Evolutionary conservation across 2,797 vertebrate genomes (phyloP), one percentile per base, ranked within the genome.

Genomic region (Tauraco hartlaubi): DNA sequence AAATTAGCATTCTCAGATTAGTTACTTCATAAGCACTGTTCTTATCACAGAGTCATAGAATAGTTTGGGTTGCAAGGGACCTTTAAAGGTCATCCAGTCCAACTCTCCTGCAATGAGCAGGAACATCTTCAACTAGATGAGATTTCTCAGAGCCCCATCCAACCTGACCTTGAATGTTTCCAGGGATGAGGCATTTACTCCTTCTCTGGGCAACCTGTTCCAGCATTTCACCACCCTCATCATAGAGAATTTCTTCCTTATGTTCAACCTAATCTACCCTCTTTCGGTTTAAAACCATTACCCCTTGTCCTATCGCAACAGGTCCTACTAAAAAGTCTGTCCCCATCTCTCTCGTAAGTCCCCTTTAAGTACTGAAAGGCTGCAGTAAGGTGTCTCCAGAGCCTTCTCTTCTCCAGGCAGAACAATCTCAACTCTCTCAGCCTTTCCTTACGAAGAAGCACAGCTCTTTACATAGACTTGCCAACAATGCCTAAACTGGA

Each of bases 321-420:
- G 10, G 5, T 5, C 2, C 12, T 55, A 5, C 19, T 15, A 39
- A 35, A 85, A 44, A 33, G 12, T 18, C 23, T 63, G 23, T 29
- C 12, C 55, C 20, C 9, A 6, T 58, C 43, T 58, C 15, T 75
- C 21, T 39, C 61, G 25, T 13, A 71, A 48, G 28, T 1, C 31
- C 2, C 39, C 19, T 46, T 66, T 26, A 59, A 49, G 18, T 29
- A 41, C 1, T 17, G 21, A 19, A 71, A 89, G 9, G 6, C 3
- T 2, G 3, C 16, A 58, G 7, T 2, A 6, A 6, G 3, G 19
- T 41, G 11, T 31, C 44, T 10, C 25, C 2, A 1, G 19, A 79
- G 25, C 16, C 11, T 62, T 39, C n/a, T 33, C 19, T 29, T 68
- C n/a, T 43, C 17, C 11, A 46, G 5, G 9, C 26, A 0, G 0